Conservation (phyloP, 2,113 vertebrate genomes). For the Anas platyrhynchos region DNA sequence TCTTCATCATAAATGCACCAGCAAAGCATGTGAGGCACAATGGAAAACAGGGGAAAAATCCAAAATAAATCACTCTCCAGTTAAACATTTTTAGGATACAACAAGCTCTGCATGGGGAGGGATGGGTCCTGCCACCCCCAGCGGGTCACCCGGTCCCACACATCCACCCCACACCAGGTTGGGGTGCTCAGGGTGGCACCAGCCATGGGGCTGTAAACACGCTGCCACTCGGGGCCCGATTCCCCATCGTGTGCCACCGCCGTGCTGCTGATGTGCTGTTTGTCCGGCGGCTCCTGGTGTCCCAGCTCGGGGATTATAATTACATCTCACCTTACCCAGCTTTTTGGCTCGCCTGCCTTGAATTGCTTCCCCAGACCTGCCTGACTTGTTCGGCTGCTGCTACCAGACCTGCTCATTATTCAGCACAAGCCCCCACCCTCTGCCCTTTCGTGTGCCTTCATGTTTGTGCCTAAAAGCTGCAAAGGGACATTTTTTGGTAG, state of each 20-base stretch:
- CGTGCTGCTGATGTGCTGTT: not conserved
- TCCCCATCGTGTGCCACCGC: not conserved
- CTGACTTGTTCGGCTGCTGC: slow-evolving; percentile 61
- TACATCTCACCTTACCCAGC: slow-evolving; percentile 51
- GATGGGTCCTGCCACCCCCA: not conserved
- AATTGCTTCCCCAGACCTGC: slow-evolving; percentile 62
- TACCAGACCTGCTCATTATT: slow-evolving; percentile 51
- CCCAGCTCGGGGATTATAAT: slow-evolving; percentile 55
- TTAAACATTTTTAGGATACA: not conserved
- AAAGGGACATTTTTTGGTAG: slow-evolving; percentile 51
- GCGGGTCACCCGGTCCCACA: too few species aligned
- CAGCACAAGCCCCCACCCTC: slow-evolving; percentile 46
- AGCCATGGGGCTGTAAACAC: not conserved
- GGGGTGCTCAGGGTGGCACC: not conserved
- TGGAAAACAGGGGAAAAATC: not conserved
- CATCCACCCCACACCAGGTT: not conserved
- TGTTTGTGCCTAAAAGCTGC: slow-evolving; percentile 20
- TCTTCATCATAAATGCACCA: not conserved
- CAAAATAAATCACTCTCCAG: not conserved
- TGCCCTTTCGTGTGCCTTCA: slow-evolving; percentile 36
- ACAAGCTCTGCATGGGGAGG: not conserved
- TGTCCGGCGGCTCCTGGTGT: not conserved
- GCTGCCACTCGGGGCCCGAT: not conserved
- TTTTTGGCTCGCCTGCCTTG: slow-evolving; percentile 37
- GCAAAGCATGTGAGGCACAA: not conserved